Conservation (phyloP, 2,797 vertebrate genomes). For the Acanthis flammea region DNA sequence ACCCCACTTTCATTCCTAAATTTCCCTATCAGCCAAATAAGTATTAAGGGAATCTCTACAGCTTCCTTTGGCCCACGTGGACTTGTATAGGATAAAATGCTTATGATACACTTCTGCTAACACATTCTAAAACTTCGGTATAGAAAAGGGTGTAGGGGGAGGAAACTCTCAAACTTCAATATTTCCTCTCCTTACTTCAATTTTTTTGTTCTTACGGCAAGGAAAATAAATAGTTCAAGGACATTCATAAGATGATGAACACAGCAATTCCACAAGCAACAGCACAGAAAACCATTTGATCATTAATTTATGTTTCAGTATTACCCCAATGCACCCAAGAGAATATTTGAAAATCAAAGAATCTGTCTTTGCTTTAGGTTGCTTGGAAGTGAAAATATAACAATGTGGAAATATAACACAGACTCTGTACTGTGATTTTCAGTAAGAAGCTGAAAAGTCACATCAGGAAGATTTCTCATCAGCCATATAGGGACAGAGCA, state of each 20-base stretch:
- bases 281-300: not conserved
- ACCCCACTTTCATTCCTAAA: not conserved
- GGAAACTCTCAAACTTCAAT: not conserved
- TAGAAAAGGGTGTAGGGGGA: fast-evolving
- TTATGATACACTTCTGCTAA: not conserved
- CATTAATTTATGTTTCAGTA: not conserved
- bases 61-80: not conserved
- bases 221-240: not conserved
- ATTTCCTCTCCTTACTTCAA: not conserved
- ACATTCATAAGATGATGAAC: not conserved
- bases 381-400: not conserved
- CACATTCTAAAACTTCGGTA: not conserved
- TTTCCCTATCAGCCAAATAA: not conserved
- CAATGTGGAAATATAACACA: not conserved
- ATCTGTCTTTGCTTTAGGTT: not conserved
- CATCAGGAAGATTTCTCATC: not conserved
- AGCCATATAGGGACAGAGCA: not conserved
- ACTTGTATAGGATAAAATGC: not conserved
- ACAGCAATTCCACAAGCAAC: not conserved
- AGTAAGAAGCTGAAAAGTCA: not conserved
- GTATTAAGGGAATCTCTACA: not conserved
- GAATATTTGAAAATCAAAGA: not conserved
- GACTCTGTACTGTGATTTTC: not conserved
- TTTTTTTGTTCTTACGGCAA: not conserved
- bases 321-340: not conserved